Evolutionary conservation across 2,888 invertebrate genomes (phyloP), one percentile per base, ranked within the genome.

Genomic region (Noctua fimbriata): DNA sequence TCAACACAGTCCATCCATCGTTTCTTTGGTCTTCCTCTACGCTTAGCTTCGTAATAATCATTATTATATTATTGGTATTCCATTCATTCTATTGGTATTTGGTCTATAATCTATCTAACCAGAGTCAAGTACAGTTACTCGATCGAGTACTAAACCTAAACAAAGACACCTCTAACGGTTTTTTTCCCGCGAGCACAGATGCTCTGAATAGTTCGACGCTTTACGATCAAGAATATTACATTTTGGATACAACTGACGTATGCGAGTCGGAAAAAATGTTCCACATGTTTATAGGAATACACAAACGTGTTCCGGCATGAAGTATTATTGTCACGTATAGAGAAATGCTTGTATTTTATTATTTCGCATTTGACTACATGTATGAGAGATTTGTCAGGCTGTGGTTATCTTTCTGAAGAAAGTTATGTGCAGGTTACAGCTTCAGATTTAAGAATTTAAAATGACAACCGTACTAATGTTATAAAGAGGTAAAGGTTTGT

Each of bases 141-240:
- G 86, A 41, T 18, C 86, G 6, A 88, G 83, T 83, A 84, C 75
- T 83, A 47, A 9, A 69, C 58, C 16, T 10, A 36, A 76, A 52
- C 78, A 78, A 92, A 92, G 60, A 47, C 24, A 67, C 76, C 79
- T 41, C 71, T 86, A 81, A 85, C 72, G 78, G 81, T 88, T 92
- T 92, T 41, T 92, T 93, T 91, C 84, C 86, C 82, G 78, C 79
- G 89, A 88, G 83, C 93, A 89, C 93, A 93, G 92, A 92, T 93
- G 93, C 82, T 90, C 89, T 83, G 90, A 93, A 93, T 93, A 92
- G 93, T 92, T 92, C 89, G 87, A 87, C 90, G 89, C 71, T 93
- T 93, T 93, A 93, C 92, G 92, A 93, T 91, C 91, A 90, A 88
- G 90, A 92, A 92, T 93, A 93, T 93, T 93, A 92, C 90, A 84